These are phyloP conservation scores for Nyctalus aviator DNA, from an alignment of 2,797 vertebrate genomes.

Conservation along the genomic window DNA sequence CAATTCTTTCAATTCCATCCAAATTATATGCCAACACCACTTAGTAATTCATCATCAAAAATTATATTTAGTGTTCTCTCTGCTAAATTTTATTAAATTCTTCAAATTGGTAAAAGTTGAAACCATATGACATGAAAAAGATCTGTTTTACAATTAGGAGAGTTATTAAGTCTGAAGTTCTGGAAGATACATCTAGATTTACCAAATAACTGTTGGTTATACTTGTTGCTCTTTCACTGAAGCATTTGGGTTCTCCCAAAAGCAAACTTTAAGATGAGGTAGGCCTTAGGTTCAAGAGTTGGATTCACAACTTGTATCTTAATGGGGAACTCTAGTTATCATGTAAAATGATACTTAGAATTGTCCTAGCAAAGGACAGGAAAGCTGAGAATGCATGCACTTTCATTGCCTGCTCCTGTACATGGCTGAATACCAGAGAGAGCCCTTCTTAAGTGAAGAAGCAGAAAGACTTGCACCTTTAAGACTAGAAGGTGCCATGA, in stretches of 20 bases:
- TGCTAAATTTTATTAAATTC: background rate
- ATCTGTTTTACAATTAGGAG: background rate
- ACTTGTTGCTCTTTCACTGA: background rate
- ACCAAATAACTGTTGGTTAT: background rate
- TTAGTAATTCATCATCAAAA: background rate
- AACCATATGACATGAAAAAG: background rate
- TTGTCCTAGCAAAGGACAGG: background rate
- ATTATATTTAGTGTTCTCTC: background rate
- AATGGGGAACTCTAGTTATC: background rate
- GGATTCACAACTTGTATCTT: background rate
- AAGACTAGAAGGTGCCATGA: background rate
- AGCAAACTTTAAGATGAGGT: background rate
- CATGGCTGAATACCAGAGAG: background rate
- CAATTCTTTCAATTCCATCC: background rate
- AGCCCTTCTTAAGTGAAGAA: background rate
- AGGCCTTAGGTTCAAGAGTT: background rate
- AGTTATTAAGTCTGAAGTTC: background rate
- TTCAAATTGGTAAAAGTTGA: background rate
- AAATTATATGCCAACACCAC: background rate
- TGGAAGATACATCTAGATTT: background rate
- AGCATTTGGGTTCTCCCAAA: background rate
- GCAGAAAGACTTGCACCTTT: background rate
- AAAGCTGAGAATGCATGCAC: background rate
- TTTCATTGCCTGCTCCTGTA: background rate
- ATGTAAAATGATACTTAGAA: background rate